These are phyloP conservation scores for Chloroclysta siterata DNA, from an alignment of 2,888 invertebrate genomes.

Conservation along the genomic window DNA sequence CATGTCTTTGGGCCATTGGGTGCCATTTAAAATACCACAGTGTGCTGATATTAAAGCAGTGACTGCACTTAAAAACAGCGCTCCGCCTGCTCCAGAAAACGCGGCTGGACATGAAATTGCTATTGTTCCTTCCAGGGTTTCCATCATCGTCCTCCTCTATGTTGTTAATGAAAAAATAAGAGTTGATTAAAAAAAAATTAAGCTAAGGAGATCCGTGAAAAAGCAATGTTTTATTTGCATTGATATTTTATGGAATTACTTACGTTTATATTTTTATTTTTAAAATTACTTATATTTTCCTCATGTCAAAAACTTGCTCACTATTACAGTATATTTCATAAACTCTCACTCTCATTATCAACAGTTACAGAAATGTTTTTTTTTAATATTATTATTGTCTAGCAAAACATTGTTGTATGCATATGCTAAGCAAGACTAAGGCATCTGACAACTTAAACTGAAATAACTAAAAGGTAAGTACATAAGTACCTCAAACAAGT, in stretches of 20 bases:
- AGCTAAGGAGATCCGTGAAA: too few species aligned
- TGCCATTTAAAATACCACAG: slow-evolving; percentile 76
- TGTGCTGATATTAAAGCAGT: slow-evolving; percentile 83
- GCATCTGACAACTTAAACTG: slow-evolving; percentile 13
- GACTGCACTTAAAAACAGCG: slow-evolving; percentile 83
- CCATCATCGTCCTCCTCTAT: too few species aligned
- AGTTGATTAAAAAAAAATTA: too few species aligned
- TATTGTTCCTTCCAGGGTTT: slow-evolving; percentile 32
- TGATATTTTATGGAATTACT: too few species aligned
- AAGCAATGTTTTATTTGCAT: too few species aligned
- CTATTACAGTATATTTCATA: too few species aligned
- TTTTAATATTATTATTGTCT: not conserved
- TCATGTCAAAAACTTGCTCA: too few species aligned
- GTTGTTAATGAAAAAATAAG: not conserved
- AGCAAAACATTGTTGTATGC: not conserved
- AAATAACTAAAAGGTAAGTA: slow-evolving; percentile 3
- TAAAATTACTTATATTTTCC: too few species aligned
- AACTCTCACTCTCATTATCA: too few species aligned
- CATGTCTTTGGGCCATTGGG: slow-evolving; percentile 80
- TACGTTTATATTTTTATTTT: too few species aligned
- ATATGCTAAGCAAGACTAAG: slow-evolving; percentile 1
- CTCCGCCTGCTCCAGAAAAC: slow-evolving; percentile 55
- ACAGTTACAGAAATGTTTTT: too few species aligned
- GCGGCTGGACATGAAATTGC: slow-evolving; percentile 53
- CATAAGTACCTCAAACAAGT: slow-evolving; percentile 3